Evolutionary conservation across 1,140 invertebrate genomes (phyloP).

Genomic region (Calliphora vicina): DNA sequence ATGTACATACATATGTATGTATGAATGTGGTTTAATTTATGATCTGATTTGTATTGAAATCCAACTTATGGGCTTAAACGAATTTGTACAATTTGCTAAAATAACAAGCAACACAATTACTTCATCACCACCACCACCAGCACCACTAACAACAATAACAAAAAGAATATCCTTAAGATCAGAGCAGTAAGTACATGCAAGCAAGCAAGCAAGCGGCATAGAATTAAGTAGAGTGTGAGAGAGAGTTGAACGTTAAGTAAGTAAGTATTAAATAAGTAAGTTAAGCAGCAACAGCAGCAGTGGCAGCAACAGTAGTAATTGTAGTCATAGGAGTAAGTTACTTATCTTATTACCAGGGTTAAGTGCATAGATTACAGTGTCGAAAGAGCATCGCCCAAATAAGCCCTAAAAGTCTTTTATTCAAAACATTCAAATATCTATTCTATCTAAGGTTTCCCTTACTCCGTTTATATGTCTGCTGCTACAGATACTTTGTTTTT

Average conservation of each 20-base stretch:
- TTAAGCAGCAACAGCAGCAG: too few relatives aligned
- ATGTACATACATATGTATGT: too few relatives aligned
- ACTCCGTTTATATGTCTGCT: background rate
- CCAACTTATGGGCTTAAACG: constrained; percentile 9
- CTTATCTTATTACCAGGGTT: constrained; percentile 40
- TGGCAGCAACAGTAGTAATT: background rate
- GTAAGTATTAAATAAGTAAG: background rate
- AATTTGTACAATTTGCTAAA: constrained; percentile 33
- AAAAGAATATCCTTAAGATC: too few relatives aligned
- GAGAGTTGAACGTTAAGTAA: background rate
- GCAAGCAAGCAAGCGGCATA: too few relatives aligned
- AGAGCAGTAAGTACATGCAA: too few relatives aligned
- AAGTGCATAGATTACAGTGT: constrained; percentile 35
- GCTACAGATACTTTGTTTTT: background rate
- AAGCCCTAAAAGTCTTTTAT: constrained; percentile 11
- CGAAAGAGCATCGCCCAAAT: background rate
- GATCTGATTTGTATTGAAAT: constrained; percentile 3
- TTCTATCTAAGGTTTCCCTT: background rate
- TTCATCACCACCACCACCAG: background rate
- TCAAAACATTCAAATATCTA: too few relatives aligned
- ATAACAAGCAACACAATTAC: constrained; percentile 36
- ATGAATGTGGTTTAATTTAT: background rate
- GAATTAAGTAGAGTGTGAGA: background rate
- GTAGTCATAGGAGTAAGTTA: constrained; percentile 35
- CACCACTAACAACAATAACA: too few relatives aligned